Conservation (phyloP, 2,888 invertebrate genomes). For the Ditula angustiorana region DNA sequence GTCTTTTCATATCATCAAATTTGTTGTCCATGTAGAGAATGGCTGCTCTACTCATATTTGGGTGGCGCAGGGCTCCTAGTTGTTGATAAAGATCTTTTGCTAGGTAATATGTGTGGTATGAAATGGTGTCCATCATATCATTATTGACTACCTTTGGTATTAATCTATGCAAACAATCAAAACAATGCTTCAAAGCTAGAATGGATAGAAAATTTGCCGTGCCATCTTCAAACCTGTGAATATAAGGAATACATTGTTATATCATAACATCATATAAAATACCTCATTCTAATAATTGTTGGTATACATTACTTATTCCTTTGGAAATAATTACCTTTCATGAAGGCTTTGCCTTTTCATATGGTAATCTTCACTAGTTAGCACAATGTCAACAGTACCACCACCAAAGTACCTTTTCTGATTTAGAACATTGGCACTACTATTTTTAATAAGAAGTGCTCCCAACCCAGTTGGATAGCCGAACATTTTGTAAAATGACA, state of each 20-base stretch:
- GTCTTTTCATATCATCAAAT: constrained; percentile 86
- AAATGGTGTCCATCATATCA: constrained; percentile 87
- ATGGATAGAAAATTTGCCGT: constrained; percentile 95
- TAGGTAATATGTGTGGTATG: constrained; percentile 90
- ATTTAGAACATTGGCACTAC: constrained; percentile 85
- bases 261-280: neutral
- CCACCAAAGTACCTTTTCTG: constrained; percentile 95
- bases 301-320: neutral
- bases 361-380: constrained; percentile 90
- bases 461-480: constrained; percentile 97
- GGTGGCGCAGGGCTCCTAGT: constrained; percentile 88
- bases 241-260: constrained; percentile 20
- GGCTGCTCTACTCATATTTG: constrained; percentile 89
- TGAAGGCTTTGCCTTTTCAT: constrained; percentile 88
- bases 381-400: constrained; percentile 95
- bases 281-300: neutral
- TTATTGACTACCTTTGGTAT: constrained; percentile 81
- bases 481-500: constrained; percentile 99
- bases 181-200: constrained; percentile 92
- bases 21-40: constrained; percentile 90
- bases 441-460: constrained; percentile 92
- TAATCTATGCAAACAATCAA: constrained; percentile 89
- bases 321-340: constrained; percentile 87
- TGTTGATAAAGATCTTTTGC: constrained; percentile 90
- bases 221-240: constrained; percentile 96